Conservation (phyloP, 2,888 invertebrate genomes). For the Agrochola lota region DNA sequence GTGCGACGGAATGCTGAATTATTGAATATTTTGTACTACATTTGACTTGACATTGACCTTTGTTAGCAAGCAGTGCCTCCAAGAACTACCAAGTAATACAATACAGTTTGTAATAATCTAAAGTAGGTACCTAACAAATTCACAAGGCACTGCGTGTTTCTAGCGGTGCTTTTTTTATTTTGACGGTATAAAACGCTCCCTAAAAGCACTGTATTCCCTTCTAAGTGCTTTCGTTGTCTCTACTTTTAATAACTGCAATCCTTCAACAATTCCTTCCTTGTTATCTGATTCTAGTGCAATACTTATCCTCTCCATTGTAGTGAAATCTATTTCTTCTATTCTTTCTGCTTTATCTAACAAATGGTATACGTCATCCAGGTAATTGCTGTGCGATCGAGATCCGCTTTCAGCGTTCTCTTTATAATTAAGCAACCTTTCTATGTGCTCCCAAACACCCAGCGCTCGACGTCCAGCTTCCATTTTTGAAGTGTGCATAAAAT, state of each 20-base stretch:
- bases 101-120: neutral
- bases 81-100: slow-evolving; percentile 13
- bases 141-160: slow-evolving; percentile 70
- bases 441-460: slow-evolving; percentile 85
- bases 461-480: slow-evolving; percentile 82
- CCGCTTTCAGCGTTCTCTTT: slow-evolving; percentile 79
- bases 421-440: slow-evolving; percentile 80
- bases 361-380: slow-evolving; percentile 78
- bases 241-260: slow-evolving; percentile 80
- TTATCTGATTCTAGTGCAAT: slow-evolving; percentile 80
- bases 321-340: slow-evolving; percentile 86
- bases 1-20: slow-evolving; percentile 24
- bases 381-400: slow-evolving; percentile 75
- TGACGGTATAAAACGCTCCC: slow-evolving; percentile 78
- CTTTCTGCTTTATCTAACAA: slow-evolving; percentile 84
- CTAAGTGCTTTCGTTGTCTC: slow-evolving; percentile 84
- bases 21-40: slow-evolving; percentile 36
- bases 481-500: slow-evolving; percentile 86
- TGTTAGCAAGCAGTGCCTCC: slow-evolving; percentile 18
- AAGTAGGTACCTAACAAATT: slow-evolving; percentile 16
- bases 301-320: slow-evolving; percentile 83
- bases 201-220: slow-evolving; percentile 84
- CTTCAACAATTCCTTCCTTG: slow-evolving; percentile 80
- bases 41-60: slow-evolving; percentile 34
- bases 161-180: slow-evolving; percentile 64